phyloP scores from a whole-genome alignment of 2,797 vertebrate species.

The Coregonus sp. region DNA sequence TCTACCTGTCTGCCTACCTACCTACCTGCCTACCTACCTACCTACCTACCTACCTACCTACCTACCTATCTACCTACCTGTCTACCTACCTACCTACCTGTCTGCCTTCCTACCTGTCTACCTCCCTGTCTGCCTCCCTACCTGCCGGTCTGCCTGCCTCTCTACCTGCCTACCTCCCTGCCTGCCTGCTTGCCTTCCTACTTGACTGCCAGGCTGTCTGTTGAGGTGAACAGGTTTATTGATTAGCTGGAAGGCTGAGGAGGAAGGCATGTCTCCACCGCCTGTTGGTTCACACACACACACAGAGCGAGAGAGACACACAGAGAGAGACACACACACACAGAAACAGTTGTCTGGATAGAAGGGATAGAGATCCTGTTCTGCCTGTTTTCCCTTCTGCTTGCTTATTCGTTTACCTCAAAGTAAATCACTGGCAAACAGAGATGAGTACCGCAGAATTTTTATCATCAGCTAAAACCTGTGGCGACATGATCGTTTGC shows the following conservation, averaged over 20 bases:
- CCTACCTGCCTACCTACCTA: fast-evolving
- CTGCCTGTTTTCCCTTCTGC: slow-evolving; percentile 61
- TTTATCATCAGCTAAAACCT: slow-evolving; percentile 49
- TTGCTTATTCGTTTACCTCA: slow-evolving; percentile 32
- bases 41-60: too few species aligned
- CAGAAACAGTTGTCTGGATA: slow-evolving; percentile 27
- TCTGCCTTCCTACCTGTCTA: too few species aligned
- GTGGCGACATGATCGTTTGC: slow-evolving; percentile 55
- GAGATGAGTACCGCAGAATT: slow-evolving; percentile 51
- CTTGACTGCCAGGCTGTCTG: neutral
- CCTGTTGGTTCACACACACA: neutral
- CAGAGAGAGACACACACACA: neutral
- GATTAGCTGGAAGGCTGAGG: slow-evolving; percentile 1
- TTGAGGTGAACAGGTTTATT: neutral
- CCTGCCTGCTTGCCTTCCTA: neutral
- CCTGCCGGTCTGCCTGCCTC: too few species aligned
- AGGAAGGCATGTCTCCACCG: neutral
- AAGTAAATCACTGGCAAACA: slow-evolving; percentile 47
- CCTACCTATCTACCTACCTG: too few species aligned
- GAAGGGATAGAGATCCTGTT: slow-evolving; percentile 46
- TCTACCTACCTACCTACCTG: too few species aligned
- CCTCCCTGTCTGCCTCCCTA: too few species aligned
- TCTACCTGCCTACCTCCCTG: neutral
- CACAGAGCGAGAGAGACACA: neutral
- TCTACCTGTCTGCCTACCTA: too few species aligned